phyloP scores from a whole-genome alignment of 1,140 invertebrate species.

The Trichomalopsis sarcophagae region DNA sequence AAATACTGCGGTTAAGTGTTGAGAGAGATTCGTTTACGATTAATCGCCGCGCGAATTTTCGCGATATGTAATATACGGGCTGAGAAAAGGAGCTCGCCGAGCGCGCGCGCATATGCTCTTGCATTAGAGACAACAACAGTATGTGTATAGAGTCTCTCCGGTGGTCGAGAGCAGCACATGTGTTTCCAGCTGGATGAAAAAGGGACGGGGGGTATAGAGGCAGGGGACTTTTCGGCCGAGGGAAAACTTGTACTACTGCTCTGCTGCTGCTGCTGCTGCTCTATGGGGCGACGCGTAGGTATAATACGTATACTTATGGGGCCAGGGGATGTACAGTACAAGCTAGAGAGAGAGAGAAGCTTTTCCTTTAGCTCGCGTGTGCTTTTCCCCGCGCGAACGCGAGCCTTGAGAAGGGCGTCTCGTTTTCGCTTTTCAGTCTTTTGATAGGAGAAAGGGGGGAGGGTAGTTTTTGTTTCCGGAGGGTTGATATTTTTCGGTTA shows the following conservation, averaged over 20 bases:
- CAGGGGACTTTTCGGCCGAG: neutral
- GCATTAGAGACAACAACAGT: neutral
- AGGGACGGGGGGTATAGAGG: slow-evolving; percentile 38
- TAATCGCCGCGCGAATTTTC: no score
- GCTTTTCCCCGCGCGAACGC: no score
- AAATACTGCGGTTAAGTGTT: no score
- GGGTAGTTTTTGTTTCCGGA: no score
- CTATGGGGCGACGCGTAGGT: neutral
- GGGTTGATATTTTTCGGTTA: no score
- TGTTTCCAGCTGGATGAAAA: slow-evolving; percentile 70
- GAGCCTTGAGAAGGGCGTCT: neutral
- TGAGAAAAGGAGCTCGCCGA: neutral
- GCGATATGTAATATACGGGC: neutral
- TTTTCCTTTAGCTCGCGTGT: neutral
- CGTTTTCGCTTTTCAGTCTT: neutral
- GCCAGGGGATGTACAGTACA: neutral
- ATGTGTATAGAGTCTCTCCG: neutral
- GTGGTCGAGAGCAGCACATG: slow-evolving; percentile 60
- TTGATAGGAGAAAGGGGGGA: no score
- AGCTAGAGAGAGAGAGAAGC: neutral
- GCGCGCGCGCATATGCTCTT: slow-evolving; percentile 63
- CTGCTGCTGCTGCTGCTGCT: no score
- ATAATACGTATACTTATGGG: neutral
- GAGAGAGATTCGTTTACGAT: no score
- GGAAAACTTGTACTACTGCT: neutral